Base-by-base conservation (phyloP, 2,797 vertebrate species). In the Spea hammondii region DNA sequence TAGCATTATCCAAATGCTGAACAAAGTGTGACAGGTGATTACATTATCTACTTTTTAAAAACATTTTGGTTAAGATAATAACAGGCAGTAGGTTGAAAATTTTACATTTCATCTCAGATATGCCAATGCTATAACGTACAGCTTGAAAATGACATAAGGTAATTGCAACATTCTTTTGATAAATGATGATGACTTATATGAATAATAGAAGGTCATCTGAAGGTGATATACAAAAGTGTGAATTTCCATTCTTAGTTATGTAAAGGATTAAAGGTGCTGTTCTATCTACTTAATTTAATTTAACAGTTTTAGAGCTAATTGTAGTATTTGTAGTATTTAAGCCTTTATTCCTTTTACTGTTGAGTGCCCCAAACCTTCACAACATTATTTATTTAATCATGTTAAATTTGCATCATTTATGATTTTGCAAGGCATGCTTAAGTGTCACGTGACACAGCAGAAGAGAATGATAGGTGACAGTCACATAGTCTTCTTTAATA, bases 21-120 rank as follows among this genome's bases (percentile, higher is more conserved):
- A 53, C 47, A 78, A 14, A 57, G 32, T 60, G 47, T 67, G 64
- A 79, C 77, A 65, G 13, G 64, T 79, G 64, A 79, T 79, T 79
- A 72, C 49, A 54, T 53, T 66, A 47, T 60, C 53, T 77, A 64
- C 47, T n/a, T 62, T 77, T 32, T 77, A 50, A 60, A 49, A 45
- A 68, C 32, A 11, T 68, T 65, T 70, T 60, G 59, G 50, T 77
- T 70, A 5, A 60, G 48, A 70, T 70, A 77, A 77, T 77, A 50
- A 70, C 76, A 70, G 45, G 67, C 17, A 77, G 67, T 70, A 49
- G 67, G 59, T 46, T 70, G 49, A 46, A 11, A 49, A 69, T 51
- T 77, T 10, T 64, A 64, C 12, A 70, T 77, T 46, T 57, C 50
- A 53, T 62, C 48, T 74, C 51, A 69, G 65, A 70, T 70, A 76